These are phyloP conservation scores for Haliclona indistincta DNA, from an alignment of 37 sponge, comb jelly and placozoan genomes.

Conservation along the genomic window DNA sequence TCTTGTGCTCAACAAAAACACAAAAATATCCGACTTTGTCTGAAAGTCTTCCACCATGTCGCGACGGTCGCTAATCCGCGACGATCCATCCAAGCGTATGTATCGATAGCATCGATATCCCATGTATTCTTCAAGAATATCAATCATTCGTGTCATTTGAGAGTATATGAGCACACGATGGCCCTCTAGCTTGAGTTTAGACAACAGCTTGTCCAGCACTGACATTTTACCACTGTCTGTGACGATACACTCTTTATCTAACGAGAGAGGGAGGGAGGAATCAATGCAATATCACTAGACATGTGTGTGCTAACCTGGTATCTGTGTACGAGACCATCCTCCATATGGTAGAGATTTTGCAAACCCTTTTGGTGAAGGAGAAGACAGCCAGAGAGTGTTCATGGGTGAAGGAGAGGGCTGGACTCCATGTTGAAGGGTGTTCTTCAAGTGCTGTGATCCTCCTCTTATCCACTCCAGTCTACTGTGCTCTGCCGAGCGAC, in stretches of 20 bases:
- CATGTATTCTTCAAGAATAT: constrained; percentile 95
- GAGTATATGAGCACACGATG: constrained; percentile 95
- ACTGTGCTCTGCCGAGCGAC: constrained; percentile 45
- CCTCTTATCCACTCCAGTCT: constrained; percentile 22
- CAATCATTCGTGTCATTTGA: constrained; percentile 96
- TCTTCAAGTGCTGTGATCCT: constrained; percentile 25
- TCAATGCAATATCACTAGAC: no score
- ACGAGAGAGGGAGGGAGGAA: constrained; percentile 3
- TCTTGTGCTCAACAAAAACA: constrained; percentile 91
- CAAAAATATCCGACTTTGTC: constrained; percentile 91
- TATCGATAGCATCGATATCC: constrained; percentile 74
- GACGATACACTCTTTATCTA: constrained; percentile 87
- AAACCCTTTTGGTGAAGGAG: not conserved
- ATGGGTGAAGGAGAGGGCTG: no score
- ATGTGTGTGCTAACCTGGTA: constrained; percentile 79
- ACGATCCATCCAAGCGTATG: constrained; percentile 93
- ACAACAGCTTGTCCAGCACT: constrained; percentile 83
- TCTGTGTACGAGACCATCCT: constrained; percentile 90
- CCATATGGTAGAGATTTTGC: constrained; percentile 33
- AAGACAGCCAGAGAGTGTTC: not conserved
- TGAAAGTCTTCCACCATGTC: constrained; percentile 99
- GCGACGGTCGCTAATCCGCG: constrained; percentile 88
- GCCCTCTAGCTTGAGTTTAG: constrained; percentile 75
- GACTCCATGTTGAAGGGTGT: constrained; percentile 18
- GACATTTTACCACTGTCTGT: constrained; percentile 90